Base-by-base conservation (phyloP, 2,888 invertebrate genomes). In the Coenonympha arcania region DNA sequence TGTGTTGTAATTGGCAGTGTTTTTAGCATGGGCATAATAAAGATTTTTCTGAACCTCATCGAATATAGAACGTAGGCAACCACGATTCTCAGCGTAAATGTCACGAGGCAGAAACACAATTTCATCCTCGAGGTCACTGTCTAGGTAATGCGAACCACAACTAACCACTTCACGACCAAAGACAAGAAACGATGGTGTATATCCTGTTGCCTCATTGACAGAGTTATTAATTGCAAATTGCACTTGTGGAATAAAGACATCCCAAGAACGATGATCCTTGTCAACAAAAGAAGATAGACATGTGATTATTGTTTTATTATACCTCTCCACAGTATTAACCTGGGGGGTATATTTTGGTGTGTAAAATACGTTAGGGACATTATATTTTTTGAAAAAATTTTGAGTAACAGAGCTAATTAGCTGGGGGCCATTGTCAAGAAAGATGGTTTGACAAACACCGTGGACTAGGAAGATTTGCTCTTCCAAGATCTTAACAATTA, bases 401-500 rank as follows among this genome's bases (percentile, higher is more conserved):
- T 20, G 3, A 20, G 20, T 20, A 4, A 5, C 5, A 20, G 20
- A 4, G 5, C 20, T 20, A 20, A 20, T 20, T 4, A 20, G 5
- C 5, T 20, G 20, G 5, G 20, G 20, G 4, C 20, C 20, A 20
- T 20, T 20, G 5, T 20, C 20, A 4, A 20, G 5, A 20, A 64
- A 31, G 0, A 67, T 45, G 0, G 61, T 63, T 9, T 56, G 53
- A 0, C 64, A 61, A 4, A 66, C 40, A 2, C 65, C 68, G 24
- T 66, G 66, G 0, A 64, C 46, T 0, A 66, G 19, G 22, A 68
- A 63, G 3, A 68, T 56, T 1, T 34, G 8, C 3, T 66, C 51
- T 37, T 65, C 63, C 1, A 59, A n/a, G 13, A 44, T 44, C 22
- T 48, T 51, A 1, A 15, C 6, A 1, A 61, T 41, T 5, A 43